Percentiles rank a stretch among this genome's conserved stretches.
Conservation (phyloP, 2,113 vertebrate genomes). For the Eubucco bourcierii region DNA sequence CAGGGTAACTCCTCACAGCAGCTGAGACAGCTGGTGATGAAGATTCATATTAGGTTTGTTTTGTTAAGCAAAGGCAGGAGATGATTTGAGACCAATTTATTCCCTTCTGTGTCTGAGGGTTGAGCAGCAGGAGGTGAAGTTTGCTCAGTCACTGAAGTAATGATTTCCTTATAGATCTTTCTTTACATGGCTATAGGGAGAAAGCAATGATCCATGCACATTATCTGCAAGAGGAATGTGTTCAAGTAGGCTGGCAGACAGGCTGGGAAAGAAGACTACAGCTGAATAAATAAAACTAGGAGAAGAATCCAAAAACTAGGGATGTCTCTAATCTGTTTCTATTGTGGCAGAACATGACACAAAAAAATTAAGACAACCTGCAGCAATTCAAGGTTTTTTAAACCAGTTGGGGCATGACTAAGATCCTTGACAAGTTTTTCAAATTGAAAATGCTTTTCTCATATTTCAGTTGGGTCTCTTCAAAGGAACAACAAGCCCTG, state of each 20-base stretch:
- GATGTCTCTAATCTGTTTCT: not conserved
- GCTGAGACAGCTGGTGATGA: not conserved
- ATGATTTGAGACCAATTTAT: not conserved
- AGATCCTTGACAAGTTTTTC: not conserved
- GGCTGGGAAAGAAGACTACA: not conserved
- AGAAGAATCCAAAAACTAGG: not conserved
- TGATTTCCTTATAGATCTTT: not conserved
- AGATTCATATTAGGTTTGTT: not conserved
- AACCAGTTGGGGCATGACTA: not conserved
- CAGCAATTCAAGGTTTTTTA: not conserved
- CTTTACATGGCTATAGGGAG: constrained; percentile 14
- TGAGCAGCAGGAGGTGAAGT: not conserved
- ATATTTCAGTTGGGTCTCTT: not conserved
- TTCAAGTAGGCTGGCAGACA: not conserved
- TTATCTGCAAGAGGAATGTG: not conserved
- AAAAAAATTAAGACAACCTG: not conserved
- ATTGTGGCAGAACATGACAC: not conserved
- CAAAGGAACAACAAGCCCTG: not conserved
- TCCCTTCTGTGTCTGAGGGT: not conserved
- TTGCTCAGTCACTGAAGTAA: not conserved
- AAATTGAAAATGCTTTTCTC: not conserved
- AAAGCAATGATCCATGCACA: constrained; percentile 7
- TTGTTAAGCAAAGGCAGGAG: constrained; percentile 1
- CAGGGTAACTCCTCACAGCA: not conserved
- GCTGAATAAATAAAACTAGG: not conserved